These are phyloP conservation scores for Conus canariensis DNA, from an alignment of 2,888 invertebrate genomes.

Conservation along the genomic window DNA sequence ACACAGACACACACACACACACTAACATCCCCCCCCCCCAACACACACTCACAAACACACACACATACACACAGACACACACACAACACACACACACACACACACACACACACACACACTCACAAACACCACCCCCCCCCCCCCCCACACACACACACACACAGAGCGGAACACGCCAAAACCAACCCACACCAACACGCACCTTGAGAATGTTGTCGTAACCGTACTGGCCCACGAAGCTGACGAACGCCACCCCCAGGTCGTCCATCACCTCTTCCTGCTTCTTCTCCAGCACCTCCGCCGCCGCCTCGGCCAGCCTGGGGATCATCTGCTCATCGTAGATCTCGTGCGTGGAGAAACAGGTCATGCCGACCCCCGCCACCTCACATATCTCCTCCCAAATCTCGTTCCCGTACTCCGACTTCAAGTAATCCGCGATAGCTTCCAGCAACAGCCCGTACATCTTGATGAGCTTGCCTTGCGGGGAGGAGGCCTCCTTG, in stretches of 20 bases:
- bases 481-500: background rate
- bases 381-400: constrained; percentile 94
- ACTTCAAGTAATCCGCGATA: constrained; percentile 93
- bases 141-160: background rate
- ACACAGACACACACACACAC: constrained; percentile 13
- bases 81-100: background rate
- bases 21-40: too few species aligned
- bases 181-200: background rate
- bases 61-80: background rate
- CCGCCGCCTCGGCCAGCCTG: constrained; percentile 83
- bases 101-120: constrained; percentile 7
- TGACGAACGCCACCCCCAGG: constrained; percentile 96
- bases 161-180: background rate
- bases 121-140: background rate
- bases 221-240: constrained; percentile 95
- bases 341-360: constrained; percentile 88
- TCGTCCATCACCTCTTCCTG: constrained; percentile 95
- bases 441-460: constrained; percentile 97
- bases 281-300: constrained; percentile 82
- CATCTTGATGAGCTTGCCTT: constrained; percentile 82
- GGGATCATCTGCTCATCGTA: constrained; percentile 94
- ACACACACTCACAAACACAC: background rate
- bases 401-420: constrained; percentile 94
- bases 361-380: constrained; percentile 93
- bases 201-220: constrained; percentile 85